Evolutionary conservation across 2,888 invertebrate species (phyloP).

Genomic region (Callyntrura guangdongensis): DNA sequence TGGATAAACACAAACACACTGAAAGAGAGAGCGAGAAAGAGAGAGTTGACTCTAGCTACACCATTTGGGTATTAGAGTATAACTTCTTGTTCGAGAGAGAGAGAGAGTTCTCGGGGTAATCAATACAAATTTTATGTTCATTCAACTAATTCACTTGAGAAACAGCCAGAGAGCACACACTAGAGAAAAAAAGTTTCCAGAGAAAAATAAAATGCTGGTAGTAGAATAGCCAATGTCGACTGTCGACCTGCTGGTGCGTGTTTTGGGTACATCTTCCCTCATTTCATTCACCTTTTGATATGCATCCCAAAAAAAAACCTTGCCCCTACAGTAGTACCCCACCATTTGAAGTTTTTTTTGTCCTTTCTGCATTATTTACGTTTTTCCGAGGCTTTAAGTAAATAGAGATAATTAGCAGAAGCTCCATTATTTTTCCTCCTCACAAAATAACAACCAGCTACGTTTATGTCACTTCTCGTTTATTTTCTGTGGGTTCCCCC

Average conservation of each 20-base stretch:
- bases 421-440: neutral
- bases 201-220: neutral
- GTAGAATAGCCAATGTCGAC: no score
- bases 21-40: no score
- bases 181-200: neutral
- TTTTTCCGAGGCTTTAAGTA: neutral
- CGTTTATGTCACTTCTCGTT: no score
- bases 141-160: constrained; percentile 21
- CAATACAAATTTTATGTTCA: constrained; percentile 22
- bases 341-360: neutral
- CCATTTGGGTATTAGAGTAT: no score
- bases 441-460: no score
- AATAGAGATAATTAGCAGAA: no score
- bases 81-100: neutral
- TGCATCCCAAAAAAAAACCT: no score
- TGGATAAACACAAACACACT: neutral
- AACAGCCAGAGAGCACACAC: neutral
- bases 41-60: no score
- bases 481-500: no score
- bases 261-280: no score
- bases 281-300: no score
- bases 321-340: neutral
- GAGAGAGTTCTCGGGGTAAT: neutral
- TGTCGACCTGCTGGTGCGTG: no score
- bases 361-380: neutral